A percentile compares a stretch with the other conserved stretches of the same genome.
Evolutionary conservation across 2,113 vertebrate genomes (phyloP).

Genomic region (Tiliqua scincoides): DNA sequence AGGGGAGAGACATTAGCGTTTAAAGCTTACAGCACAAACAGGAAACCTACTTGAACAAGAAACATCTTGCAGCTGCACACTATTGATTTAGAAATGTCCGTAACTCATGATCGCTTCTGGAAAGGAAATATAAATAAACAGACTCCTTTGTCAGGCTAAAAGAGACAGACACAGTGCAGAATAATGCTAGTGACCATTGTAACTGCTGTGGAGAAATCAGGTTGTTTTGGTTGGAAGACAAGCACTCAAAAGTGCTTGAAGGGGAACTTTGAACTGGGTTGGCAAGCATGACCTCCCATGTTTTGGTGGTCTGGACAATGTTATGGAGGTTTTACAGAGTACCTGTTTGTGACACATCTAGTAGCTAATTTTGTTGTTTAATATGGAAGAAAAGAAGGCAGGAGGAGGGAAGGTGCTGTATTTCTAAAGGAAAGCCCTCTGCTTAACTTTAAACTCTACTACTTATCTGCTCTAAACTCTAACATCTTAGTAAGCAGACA

Average conservation of each 20-base stretch:
- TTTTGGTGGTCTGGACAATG: background rate
- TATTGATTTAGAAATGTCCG: background rate
- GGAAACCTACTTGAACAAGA: constrained; percentile 8
- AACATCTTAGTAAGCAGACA: background rate
- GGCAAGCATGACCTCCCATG: background rate
- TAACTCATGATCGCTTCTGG: background rate
- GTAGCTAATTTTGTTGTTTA: background rate
- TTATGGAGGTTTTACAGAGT: background rate
- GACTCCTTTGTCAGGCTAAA: constrained; percentile 7
- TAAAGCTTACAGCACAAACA: constrained; percentile 4
- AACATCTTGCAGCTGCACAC: background rate
- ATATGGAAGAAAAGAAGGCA: background rate
- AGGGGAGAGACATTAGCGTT: background rate
- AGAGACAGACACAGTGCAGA: constrained; percentile 6
- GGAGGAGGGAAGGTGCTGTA: background rate
- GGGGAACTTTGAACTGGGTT: background rate
- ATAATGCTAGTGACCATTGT: background rate
- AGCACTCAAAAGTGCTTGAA: constrained; percentile 5
- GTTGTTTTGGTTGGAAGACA: background rate
- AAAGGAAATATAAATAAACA: constrained; percentile 3
- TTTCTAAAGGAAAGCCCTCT: background rate
- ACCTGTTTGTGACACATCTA: background rate
- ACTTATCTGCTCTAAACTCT: background rate
- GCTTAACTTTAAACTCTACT: background rate
- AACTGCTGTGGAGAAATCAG: background rate